Evolutionary conservation across 2,797 vertebrate genomes (phyloP), one percentile per base, ranked within the genome.

Genomic region (Aplochiton taeniatus): DNA sequence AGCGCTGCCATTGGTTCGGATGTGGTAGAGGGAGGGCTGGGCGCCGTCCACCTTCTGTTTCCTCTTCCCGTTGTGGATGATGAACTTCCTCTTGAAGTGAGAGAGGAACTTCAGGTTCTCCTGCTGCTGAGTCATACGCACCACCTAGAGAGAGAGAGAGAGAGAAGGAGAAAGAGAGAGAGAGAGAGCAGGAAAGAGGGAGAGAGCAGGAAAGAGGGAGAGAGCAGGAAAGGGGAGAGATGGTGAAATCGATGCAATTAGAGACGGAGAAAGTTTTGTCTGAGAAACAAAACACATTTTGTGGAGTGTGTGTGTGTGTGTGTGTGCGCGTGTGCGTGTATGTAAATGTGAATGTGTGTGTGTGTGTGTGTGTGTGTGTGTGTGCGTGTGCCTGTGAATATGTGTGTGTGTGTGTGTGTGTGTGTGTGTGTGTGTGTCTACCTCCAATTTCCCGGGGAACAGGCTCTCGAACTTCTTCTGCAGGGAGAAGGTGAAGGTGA

Each of bases 381-480:
- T 31, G 8, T 13, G 9, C 54, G 41, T 56, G 12, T 56, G 11
- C 46, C 3, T 11, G 8, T 10, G 8, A 14, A 48, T 6, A 6
- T 12, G 0, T 9, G 8, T 19, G 48, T 52, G 60, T 61, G 13
- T n/a, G 3, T 49, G 14, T 14, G 60, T 63, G 61, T 55, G 18
- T 64, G 44, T 31, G 43, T 31, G 53, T 64, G 52, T 63, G 42
- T 54, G 48, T 46, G 19, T 60, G 65, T 54, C 9, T 80, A 95
- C 97, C 95, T 98, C 96, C 58, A 99, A 90, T 77, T 98, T 98
- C 62, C 96, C 97, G 0, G 96, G 96, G 81, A 99, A 98, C 17
- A 98, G 95, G 70, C 93, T 97, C 88, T 99, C 96, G 0, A 98
- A 98, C 88, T 99, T 99, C 92, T 97, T 99, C 89, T 99, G 97